Evolutionary conservation across 2,888 invertebrate species (phyloP), one percentile per base, ranked within the genome.

Genomic region (Theodoxus fluviatilis): DNA sequence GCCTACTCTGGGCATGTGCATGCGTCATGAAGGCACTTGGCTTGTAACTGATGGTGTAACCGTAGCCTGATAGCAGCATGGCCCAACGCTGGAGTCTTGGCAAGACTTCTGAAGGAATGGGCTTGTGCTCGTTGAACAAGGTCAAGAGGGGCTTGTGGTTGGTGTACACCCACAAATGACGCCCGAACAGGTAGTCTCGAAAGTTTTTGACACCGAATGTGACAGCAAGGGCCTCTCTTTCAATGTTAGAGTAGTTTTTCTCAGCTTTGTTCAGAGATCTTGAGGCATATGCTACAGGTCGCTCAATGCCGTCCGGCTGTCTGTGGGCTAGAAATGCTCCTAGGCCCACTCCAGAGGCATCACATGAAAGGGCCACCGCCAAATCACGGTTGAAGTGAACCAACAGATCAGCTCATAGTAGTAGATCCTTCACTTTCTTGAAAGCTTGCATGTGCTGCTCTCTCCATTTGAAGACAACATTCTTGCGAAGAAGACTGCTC

Each of bases 1-100:
- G 37, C 63, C 84, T 66, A 3, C 81, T 83, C 22, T 84, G 74
- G 15, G 76, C 77, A 74, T 86, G 83, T 15, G 81, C 84, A 71
- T 84, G 79, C 0, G 78, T 79, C 72, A 83, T 81, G 1, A 73
- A 61, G 3, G 67, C 67, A 2, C 81, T 82, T 15, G 72, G 71
- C 15, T 78, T 69, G 68, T 80, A 84, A 67, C 80, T 77, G 59
- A 86, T 79, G 7, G 72, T 71, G 72, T 83, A 86, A 61, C 81
- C 74, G 71, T 85, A 87, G 4, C 79, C 83, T 3, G 84, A 75
- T 25, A 87, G 69, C 3, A 75, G 74, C 0, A 78, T 25, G 0
- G 78, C 77, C 77, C 81, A 83, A 25, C 78, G 49, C 65, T 81
- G 79, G 6, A 84, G 72, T 18, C 82, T n/a, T n/a, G n/a, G n/a